phyloP scores from a whole-genome alignment of 2,888 invertebrate genomes.

The Pardosa pseudoannulata region DNA sequence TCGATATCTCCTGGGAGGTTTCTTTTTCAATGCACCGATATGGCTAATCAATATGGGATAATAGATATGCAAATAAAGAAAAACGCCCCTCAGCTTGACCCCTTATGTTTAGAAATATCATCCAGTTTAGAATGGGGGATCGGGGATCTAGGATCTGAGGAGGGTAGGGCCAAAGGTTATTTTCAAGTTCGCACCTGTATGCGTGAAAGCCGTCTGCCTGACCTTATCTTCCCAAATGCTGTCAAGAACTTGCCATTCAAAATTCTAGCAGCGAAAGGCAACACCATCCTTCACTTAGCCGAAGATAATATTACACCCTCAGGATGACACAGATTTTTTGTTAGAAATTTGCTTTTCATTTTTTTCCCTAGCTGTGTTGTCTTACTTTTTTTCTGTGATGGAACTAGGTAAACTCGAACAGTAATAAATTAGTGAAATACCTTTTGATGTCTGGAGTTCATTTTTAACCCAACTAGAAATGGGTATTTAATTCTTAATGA shows the following conservation, averaged over 20 bases:
- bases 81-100: neutral
- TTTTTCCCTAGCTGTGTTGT: neutral
- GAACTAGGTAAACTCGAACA: neutral
- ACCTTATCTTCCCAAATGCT: slow-evolving; percentile 42
- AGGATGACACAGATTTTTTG: slow-evolving; percentile 22
- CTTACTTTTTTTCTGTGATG: neutral
- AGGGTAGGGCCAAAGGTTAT: slow-evolving; percentile 29
- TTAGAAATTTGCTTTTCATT: neutral
- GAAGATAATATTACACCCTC: slow-evolving; percentile 52
- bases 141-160: slow-evolving; percentile 1
- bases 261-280: slow-evolving; percentile 53
- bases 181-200: slow-evolving; percentile 56
- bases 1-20: neutral
- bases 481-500: no score
- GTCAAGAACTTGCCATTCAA: slow-evolving; percentile 63
- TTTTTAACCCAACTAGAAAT: no score
- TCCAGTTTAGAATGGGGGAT: neutral
- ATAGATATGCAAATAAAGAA: slow-evolving; percentile 16
- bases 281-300: slow-evolving; percentile 55
- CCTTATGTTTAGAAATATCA: neutral
- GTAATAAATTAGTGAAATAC: slow-evolving; percentile 3
- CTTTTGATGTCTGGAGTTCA: neutral
- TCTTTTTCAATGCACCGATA: slow-evolving; percentile 1
- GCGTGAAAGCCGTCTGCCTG: slow-evolving; percentile 42
- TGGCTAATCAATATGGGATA: slow-evolving; percentile 19